Percentiles rank a stretch among this genome's conserved stretches.
These are phyloP conservation scores for Sinohyriopsis cumingii DNA, from an alignment of 2,888 invertebrate species.

Conservation along the genomic window DNA sequence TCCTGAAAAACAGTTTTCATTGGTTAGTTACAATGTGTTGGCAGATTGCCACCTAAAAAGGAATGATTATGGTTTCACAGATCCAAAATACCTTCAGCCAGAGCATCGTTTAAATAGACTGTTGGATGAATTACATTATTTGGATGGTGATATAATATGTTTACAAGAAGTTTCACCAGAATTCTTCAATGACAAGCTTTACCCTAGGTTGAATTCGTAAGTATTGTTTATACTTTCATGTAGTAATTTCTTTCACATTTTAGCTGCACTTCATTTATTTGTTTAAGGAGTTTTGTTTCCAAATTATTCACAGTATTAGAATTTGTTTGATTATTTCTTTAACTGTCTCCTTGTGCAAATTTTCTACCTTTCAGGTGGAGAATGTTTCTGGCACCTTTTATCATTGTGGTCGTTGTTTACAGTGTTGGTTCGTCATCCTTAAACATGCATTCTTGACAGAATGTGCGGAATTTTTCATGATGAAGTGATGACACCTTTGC, in stretches of 20 bases:
- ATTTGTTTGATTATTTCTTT: not conserved
- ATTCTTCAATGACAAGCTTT: conserved; percentile 50
- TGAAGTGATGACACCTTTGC: too few species aligned
- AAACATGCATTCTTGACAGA: too few species aligned
- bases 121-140: conserved; percentile 61
- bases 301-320: not conserved
- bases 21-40: conserved; percentile 69
- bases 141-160: conserved; percentile 69
- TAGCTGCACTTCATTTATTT: not conserved
- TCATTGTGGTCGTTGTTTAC: too few species aligned
- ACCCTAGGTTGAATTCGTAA: conserved; percentile 57
- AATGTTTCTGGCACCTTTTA: too few species aligned
- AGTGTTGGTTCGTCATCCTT: too few species aligned
- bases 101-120: conserved; percentile 59
- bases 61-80: conserved; percentile 56
- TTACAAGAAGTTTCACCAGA: conserved; percentile 67
- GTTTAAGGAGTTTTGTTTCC: not conserved
- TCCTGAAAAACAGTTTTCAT: conserved; percentile 54
- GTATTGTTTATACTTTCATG: conserved; percentile 4
- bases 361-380: too few species aligned
- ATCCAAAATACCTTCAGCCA: conserved; percentile 49
- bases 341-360: not conserved
- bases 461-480: too few species aligned
- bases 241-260: not conserved
- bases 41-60: conserved; percentile 66